Conservation (phyloP, 2,888 invertebrate species). For the Micoletzkya japonica region DNA sequence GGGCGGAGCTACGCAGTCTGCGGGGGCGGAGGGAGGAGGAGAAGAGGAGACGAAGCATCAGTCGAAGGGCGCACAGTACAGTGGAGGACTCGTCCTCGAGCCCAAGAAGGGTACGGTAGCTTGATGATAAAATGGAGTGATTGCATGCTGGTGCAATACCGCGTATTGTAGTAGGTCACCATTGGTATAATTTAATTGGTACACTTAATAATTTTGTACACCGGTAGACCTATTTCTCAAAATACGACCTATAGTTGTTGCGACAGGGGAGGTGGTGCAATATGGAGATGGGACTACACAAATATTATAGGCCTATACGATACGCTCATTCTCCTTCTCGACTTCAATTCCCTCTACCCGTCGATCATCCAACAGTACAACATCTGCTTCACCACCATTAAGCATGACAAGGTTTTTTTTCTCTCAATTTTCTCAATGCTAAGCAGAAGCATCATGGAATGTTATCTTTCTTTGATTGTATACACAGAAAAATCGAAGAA, state of each 20-base stretch:
- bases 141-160: too few species aligned
- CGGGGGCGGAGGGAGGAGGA: constrained; percentile 3
- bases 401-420: constrained; percentile 39
- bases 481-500: background rate
- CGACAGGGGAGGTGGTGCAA: too few species aligned
- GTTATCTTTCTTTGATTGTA: background rate
- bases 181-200: too few species aligned
- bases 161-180: too few species aligned
- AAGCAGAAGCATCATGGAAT: background rate
- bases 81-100: constrained; percentile 89
- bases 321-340: constrained; percentile 89
- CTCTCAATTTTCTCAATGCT: background rate
- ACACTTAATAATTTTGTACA: too few species aligned
- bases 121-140: too few species aligned
- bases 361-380: constrained; percentile 99
- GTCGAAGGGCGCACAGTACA: constrained; percentile 69
- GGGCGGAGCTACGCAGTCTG: too few species aligned
- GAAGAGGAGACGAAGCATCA: background rate
- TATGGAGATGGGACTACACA: background rate
- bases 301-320: constrained; percentile 80
- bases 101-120: constrained; percentile 80
- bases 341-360: constrained; percentile 98
- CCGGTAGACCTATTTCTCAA: constrained; percentile 6
- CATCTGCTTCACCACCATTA: constrained; percentile 90
- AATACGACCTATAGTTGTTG: background rate